These are phyloP conservation scores for Drosophila kanekoi DNA, from an alignment of 2,888 invertebrate species.

Conservation along the genomic window DNA sequence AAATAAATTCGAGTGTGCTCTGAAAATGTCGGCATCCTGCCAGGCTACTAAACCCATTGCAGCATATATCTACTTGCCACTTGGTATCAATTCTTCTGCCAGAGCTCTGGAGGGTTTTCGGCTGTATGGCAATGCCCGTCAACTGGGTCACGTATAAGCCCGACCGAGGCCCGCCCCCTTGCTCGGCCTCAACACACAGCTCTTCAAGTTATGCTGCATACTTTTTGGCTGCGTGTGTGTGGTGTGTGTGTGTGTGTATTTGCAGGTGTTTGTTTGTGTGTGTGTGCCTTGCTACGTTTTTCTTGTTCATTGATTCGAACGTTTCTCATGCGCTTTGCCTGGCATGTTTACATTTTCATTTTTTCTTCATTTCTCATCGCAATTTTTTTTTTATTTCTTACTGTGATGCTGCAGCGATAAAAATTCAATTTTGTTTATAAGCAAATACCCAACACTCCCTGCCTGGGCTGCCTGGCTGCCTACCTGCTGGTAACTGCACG, in stretches of 20 bases:
- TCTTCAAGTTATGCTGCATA: slow-evolving; percentile 60
- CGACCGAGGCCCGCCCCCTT: slow-evolving; percentile 2
- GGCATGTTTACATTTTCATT: slow-evolving; percentile 39
- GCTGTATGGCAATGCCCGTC: slow-evolving; percentile 57
- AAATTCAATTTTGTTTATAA: slow-evolving; percentile 75
- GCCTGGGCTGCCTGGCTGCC: not conserved
- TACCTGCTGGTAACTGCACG: slow-evolving; percentile 1
- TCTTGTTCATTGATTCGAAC: slow-evolving; percentile 75
- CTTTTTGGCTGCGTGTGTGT: slow-evolving; percentile 55
- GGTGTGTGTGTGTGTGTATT: not conserved
- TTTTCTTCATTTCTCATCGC: slow-evolving; percentile 22
- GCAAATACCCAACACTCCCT: slow-evolving; percentile 39
- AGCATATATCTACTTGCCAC: slow-evolving; percentile 18
- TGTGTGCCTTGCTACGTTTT: slow-evolving; percentile 57
- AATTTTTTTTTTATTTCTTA: not conserved
- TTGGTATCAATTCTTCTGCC: slow-evolving; percentile 45
- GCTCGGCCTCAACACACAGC: slow-evolving; percentile 3
- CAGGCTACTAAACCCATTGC: slow-evolving; percentile 12
- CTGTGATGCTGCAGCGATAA: slow-evolving; percentile 62
- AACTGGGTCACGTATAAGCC: slow-evolving; percentile 69
- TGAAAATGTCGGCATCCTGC: slow-evolving; percentile 23
- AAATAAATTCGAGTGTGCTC: slow-evolving; percentile 48
- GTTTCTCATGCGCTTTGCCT: slow-evolving; percentile 48
- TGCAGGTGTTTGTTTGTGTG: slow-evolving; percentile 7
- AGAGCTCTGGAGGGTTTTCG: slow-evolving; percentile 27